Evolutionary conservation across 2,888 invertebrate species (phyloP), one percentile per base, ranked within the genome.

Genomic region (Drosophila kanekoi): DNA sequence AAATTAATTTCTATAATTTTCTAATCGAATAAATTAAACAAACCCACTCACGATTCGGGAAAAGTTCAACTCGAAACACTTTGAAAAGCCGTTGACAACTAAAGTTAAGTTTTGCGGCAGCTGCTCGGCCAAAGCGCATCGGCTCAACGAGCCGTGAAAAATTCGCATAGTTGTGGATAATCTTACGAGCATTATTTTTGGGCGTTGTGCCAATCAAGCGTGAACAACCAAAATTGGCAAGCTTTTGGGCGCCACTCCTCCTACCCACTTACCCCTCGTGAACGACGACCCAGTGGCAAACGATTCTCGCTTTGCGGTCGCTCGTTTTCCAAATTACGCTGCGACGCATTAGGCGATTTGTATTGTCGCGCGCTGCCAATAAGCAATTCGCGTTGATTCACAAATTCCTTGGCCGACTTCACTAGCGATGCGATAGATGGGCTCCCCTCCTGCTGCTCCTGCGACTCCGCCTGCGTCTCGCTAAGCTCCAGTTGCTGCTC

Each of bases 221-320:
- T 77, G 53, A 77, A 81, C 60, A 63, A 37, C 49, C 41, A 48
- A 61, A 72, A 72, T 77, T 68, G 64, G 68, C 61, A 62, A 66
- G 23, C 37, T 66, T 73, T 56, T 53, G 57, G 52, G 48, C 72
- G 41, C 38, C 14, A 64, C 9, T 13, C 20, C 53, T 28, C 44
- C 52, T 18, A 16, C 16, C 18, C 54, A 86, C 87, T 86, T 70
- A 81, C 81, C 83, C 65, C 45, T 38, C 37, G 33, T 11, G 47
- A 56, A 16, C 54, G 75, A 5, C 77, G 64, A 20, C 51, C 64
- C 61, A 83, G 80, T 69, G 88, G 82, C 68, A 89, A 74, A 35
- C 88, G 86, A 75, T 89, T 89, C 83, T 89, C 85, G 65, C 85
- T 85, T 49, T 73, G 88, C 53, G 85, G 89, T 11, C 89, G 88